Evolutionary conservation across 2,797 vertebrate genomes (phyloP).

Genomic region (Strix occidentalis): DNA sequence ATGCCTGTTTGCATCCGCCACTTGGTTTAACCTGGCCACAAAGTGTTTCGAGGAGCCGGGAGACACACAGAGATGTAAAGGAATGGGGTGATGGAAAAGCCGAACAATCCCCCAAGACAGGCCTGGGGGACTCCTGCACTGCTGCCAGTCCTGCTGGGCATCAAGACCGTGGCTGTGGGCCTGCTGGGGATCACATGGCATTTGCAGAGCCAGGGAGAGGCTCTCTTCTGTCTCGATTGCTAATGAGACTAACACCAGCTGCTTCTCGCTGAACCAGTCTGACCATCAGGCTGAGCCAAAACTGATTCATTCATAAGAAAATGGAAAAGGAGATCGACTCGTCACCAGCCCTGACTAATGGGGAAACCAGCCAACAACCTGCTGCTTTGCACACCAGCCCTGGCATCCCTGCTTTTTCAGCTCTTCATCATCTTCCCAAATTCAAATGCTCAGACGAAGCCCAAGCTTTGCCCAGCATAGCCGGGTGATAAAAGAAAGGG

Average conservation of each 20-base stretch:
- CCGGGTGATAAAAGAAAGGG: neutral
- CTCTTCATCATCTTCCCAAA: neutral
- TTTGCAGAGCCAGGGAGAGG: neutral
- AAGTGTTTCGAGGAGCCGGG: rapidly evolving
- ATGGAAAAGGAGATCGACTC: slow-evolving; percentile 13
- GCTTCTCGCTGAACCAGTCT: slow-evolving; percentile 43
- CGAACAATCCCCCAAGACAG: rapidly evolving
- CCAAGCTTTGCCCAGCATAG: neutral
- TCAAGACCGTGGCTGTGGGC: rapidly evolving
- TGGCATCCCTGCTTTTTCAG: neutral
- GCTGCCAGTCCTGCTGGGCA: neutral
- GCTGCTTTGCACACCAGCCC: neutral
- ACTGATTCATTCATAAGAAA: slow-evolving; percentile 51
- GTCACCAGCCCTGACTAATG: slow-evolving; percentile 5
- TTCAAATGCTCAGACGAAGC: neutral
- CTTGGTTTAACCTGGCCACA: rapidly evolving
- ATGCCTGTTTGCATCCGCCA: rapidly evolving
- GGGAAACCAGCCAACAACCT: slow-evolving; percentile 25
- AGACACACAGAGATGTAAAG: neutral
- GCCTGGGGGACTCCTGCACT: neutral
- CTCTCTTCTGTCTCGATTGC: neutral
- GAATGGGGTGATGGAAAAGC: neutral
- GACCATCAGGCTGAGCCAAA: slow-evolving; percentile 41
- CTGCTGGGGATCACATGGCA: rapidly evolving
- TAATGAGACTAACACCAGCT: neutral